A percentile compares a stretch with the other conserved stretches of the same genome.
These are phyloP conservation scores for Agrotis segetum DNA, from an alignment of 2,888 invertebrate genomes.

Conservation along the genomic window DNA sequence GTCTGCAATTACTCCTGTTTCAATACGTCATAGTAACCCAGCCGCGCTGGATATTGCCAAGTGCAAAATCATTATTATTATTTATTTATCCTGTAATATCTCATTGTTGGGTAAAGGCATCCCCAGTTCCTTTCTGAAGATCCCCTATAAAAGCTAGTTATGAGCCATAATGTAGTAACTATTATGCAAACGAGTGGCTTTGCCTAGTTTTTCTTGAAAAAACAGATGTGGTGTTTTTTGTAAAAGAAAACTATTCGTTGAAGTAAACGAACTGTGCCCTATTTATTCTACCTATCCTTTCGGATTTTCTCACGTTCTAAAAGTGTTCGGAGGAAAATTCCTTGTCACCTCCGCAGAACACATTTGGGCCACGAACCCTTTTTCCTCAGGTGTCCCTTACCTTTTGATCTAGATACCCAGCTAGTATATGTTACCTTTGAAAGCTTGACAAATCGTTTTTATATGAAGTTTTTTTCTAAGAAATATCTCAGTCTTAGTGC, in stretches of 20 bases:
- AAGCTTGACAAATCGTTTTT: constrained; percentile 37
- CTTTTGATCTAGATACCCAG: constrained; percentile 23
- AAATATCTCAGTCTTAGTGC: neutral
- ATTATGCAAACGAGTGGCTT: too few relatives aligned
- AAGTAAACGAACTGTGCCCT: neutral
- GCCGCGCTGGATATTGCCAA: too few relatives aligned
- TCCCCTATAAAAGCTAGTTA: too few relatives aligned
- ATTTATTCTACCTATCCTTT: neutral
- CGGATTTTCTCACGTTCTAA: neutral
- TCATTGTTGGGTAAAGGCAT: too few relatives aligned
- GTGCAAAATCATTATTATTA: too few relatives aligned
- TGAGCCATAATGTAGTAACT: too few relatives aligned
- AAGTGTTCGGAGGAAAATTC: neutral
- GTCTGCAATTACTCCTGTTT: too few relatives aligned
- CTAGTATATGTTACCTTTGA: constrained; percentile 22
- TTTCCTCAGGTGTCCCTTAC: neutral
- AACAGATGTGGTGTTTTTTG: neutral
- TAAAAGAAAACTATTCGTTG: neutral
- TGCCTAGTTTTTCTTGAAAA: neutral
- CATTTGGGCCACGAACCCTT: constrained; percentile 1
- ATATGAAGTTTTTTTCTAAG: neutral
- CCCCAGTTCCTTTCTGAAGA: too few relatives aligned
- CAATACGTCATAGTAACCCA: too few relatives aligned
- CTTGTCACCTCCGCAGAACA: neutral
- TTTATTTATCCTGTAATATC: too few relatives aligned